Evolutionary conservation across 2,113 vertebrate species (phyloP).

Genomic region (Daboia siamensis): DNA sequence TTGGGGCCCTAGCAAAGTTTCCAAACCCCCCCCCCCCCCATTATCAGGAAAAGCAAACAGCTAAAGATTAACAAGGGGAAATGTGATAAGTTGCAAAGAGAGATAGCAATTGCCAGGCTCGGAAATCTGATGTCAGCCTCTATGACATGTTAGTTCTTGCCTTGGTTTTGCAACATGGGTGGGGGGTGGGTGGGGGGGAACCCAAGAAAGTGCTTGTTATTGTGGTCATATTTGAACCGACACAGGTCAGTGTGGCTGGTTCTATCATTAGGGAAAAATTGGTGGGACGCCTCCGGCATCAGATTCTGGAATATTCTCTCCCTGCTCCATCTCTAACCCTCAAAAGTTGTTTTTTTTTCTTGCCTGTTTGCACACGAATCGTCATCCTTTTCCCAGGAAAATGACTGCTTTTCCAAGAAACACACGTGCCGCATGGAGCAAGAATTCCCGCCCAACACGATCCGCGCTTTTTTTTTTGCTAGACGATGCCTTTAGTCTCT

Average conservation of each 20-base stretch:
- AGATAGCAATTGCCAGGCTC: background rate
- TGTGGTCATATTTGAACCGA: background rate
- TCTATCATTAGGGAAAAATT: background rate
- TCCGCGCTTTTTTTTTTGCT: background rate
- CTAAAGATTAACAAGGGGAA: background rate
- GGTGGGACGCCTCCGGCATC: background rate
- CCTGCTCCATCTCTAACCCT: background rate
- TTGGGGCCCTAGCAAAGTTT: background rate
- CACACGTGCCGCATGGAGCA: fast-evolving
- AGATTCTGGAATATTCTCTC: background rate
- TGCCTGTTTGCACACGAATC: background rate
- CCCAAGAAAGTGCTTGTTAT: background rate
- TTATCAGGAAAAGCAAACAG: background rate
- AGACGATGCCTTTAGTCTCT: background rate
- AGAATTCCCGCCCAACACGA: background rate
- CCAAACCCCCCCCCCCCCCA: no score
- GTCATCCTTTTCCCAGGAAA: background rate
- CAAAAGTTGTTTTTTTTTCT: background rate
- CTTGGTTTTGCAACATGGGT: background rate
- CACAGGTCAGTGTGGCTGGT: background rate
- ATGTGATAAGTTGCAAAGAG: background rate
- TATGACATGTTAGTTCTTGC: background rate
- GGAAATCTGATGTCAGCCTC: background rate
- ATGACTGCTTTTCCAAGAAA: background rate
- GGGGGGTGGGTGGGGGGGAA: background rate